Evolutionary conservation across 1,140 invertebrate species (phyloP), one percentile per base, ranked within the genome.

Genomic region (Protaetia brevitarsis): DNA sequence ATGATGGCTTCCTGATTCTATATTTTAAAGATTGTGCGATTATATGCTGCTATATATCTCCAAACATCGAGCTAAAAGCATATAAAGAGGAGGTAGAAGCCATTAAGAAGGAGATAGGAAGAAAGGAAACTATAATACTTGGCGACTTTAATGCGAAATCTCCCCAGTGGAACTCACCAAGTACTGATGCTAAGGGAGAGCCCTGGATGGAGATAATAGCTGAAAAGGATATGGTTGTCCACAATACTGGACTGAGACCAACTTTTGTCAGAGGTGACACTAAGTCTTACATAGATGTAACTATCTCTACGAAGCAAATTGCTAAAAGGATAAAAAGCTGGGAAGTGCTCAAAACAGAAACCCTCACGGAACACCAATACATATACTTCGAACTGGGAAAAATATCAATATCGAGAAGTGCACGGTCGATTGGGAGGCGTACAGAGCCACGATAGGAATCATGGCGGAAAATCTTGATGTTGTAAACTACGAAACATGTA

Each of bases 111-210:
- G 0, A 61, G 3, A 11, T 30, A 21, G 19, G 21, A 28, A 13
- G 0, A 4, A 58, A 59, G 11, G 30, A 67, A 29, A 28, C 61
- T 2, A 28, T 76, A 0, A 67, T 76, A 8, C 65, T 66, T 29
- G 73, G 72, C 13, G 74, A 76, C 62, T 68, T 73, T 28, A 74
- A 76, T 36, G 57, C 65, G 10, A 73, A 70, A 65, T 65, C 68
- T 2, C 30, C 61, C 2, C 63, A 70, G 23, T 74, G 71, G 72
- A 71, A 69, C 1, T 67, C 67, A 36, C 28, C 67, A 29, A 19
- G n/a, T 11, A 28, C 37, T 2, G 68, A 75, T 66, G 63, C 27
- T 16, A 70, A 66, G 63, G 73, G 71, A 13, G 59, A n/a, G 45
- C n/a, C 26, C 7, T 41, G 68, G 1, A 6, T 29, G 19, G 70